phyloP scores from a whole-genome alignment of 2,113 vertebrate species.

The Polypterus bichir region DNA sequence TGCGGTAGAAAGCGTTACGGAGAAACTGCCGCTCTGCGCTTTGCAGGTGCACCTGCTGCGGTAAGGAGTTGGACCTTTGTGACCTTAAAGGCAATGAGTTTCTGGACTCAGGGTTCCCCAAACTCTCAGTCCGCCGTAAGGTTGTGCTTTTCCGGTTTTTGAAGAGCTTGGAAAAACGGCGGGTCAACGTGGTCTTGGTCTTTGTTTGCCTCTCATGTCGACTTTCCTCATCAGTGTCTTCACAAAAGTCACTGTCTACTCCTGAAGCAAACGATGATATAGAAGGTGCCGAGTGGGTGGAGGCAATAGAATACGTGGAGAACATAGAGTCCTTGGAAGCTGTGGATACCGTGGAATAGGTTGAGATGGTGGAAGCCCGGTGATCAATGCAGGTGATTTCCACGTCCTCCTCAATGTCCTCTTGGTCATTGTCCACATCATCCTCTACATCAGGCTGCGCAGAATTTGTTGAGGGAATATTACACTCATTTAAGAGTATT shows the following conservation, averaged over 20 bases:
- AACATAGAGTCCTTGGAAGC: slow-evolving; percentile 67
- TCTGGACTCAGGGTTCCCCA: slow-evolving; percentile 52
- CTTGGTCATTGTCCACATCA: slow-evolving; percentile 38
- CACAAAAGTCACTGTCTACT: slow-evolving; percentile 76
- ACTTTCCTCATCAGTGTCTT: slow-evolving; percentile 68
- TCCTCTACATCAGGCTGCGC: slow-evolving; percentile 18
- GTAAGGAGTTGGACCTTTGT: slow-evolving; percentile 75
- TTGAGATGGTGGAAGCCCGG: slow-evolving; percentile 48
- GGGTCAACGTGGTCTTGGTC: slow-evolving; percentile 46
- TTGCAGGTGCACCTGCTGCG: slow-evolving; percentile 53
- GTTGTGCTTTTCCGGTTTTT: slow-evolving; percentile 57
- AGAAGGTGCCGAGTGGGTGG: slow-evolving; percentile 55
- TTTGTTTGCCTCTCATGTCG: slow-evolving; percentile 28
- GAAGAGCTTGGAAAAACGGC: slow-evolving; percentile 68
- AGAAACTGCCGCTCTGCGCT: slow-evolving; percentile 25
- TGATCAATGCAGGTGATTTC: slow-evolving; percentile 27
- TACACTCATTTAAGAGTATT: slow-evolving; percentile 65
- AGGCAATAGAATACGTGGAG: slow-evolving; percentile 51
- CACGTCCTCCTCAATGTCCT: slow-evolving; percentile 52
- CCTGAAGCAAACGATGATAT: slow-evolving; percentile 68
- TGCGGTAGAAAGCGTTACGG: slow-evolving; percentile 46
- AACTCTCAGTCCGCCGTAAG: slow-evolving; percentile 66
- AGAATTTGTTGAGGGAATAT: slow-evolving; percentile 23
- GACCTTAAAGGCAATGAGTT: slow-evolving; percentile 40
- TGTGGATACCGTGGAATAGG: slow-evolving; percentile 49